Percentiles rank a stretch among this genome's conserved stretches.
These are phyloP conservation scores for Aphis craccivora DNA, from an alignment of 1,140 invertebrate species.

Conservation along the genomic window DNA sequence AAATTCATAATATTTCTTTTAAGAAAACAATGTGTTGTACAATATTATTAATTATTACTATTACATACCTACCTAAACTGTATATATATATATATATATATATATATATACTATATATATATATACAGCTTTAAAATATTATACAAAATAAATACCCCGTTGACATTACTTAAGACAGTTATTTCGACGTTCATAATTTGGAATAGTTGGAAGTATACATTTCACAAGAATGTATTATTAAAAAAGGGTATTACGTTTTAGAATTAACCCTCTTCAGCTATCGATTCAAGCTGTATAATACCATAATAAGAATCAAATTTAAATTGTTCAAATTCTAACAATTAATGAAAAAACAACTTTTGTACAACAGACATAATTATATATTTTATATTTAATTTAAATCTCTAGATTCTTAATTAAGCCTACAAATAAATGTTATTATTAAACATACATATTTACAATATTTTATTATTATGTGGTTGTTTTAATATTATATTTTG, in stretches of 20 bases:
- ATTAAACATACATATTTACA: not conserved
- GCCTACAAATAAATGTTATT: not conserved
- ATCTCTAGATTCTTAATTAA: not conserved
- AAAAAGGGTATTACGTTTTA: slow-evolving; percentile 22
- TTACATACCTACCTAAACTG: not conserved
- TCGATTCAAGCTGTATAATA: not conserved
- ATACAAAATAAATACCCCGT: not conserved
- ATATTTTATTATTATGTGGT: not conserved
- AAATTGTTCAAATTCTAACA: slow-evolving; percentile 23
- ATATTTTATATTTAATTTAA: not conserved
- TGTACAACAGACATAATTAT: not conserved
- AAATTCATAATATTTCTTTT: not conserved
- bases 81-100: not conserved
- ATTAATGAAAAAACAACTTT: not conserved
- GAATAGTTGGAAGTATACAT: not conserved
- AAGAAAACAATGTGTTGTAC: not conserved
- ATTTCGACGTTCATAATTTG: slow-evolving; percentile 16
- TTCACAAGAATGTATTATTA: slow-evolving; percentile 40
- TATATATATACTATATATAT: not conserved
- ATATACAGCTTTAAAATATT: not conserved
- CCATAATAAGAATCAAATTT: not conserved
- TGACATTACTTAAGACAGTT: slow-evolving; percentile 4
- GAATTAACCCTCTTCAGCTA: not conserved
- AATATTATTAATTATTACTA: not conserved
- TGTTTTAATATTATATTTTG: too few species aligned